phyloP scores from a whole-genome alignment of 1,140 invertebrate species.

The Cotesia glomerata region DNA sequence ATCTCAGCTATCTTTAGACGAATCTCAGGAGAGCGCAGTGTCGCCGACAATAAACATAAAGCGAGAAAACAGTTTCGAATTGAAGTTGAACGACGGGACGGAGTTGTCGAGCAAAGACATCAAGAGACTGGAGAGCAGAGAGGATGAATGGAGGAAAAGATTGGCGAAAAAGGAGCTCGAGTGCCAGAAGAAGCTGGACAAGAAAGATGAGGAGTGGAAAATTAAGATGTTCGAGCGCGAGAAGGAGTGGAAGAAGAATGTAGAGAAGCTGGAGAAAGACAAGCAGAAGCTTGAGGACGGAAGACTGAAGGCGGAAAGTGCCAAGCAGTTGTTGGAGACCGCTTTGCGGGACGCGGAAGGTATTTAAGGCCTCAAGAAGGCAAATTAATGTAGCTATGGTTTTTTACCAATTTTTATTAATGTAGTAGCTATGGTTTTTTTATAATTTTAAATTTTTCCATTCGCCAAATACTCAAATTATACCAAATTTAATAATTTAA shows the following conservation, averaged over 20 bases:
- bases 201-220: conserved; percentile 62
- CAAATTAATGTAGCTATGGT: too few species aligned
- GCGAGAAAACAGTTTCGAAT: conserved; percentile 52
- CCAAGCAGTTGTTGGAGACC: conserved; percentile 68
- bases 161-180: conserved; percentile 68
- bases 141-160: conserved; percentile 65
- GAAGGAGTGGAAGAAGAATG: conserved; percentile 69
- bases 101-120: conserved; percentile 59
- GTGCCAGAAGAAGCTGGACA: conserved; percentile 66
- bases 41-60: conserved; percentile 42
- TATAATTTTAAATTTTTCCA: too few species aligned
- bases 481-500: too few species aligned
- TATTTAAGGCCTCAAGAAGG: too few species aligned
- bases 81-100: conserved; percentile 53
- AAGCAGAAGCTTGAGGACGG: conserved; percentile 67
- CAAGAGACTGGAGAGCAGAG: conserved; percentile 57
- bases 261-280: conserved; percentile 66
- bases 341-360: conserved; percentile 71
- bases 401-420: too few species aligned
- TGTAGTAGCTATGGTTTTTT: too few species aligned
- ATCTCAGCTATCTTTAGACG: conserved; percentile 58
- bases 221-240: conserved; percentile 67
- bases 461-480: too few species aligned
- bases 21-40: conserved; percentile 47
- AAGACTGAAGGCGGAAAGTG: conserved; percentile 65